phyloP scores from a whole-genome alignment of 2,797 vertebrate genomes.

The Micrastur ruficollis region DNA sequence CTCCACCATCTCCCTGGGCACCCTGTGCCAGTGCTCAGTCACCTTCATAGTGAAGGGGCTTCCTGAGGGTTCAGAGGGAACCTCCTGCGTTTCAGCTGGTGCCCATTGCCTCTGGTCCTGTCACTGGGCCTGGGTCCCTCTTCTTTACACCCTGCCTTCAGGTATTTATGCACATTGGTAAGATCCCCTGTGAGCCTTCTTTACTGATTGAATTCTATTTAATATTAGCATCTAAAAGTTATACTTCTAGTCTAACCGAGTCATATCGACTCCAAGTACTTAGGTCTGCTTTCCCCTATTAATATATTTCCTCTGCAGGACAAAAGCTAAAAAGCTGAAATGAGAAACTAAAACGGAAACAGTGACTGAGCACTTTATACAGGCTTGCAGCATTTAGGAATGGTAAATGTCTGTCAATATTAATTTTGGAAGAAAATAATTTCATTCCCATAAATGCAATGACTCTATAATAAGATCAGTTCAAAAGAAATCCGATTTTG shows the following conservation, averaged over 20 bases:
- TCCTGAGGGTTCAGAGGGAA: background rate
- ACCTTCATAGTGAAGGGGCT: background rate
- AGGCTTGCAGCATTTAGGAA: background rate
- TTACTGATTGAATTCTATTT: background rate
- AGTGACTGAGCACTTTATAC: background rate
- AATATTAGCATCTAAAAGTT: background rate
- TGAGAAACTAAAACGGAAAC: background rate
- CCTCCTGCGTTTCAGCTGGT: background rate
- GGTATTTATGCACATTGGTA: background rate
- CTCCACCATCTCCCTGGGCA: background rate
- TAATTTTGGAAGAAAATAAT: background rate
- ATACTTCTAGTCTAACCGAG: background rate
- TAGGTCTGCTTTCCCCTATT: background rate
- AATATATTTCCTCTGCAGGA: background rate
- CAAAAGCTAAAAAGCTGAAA: background rate
- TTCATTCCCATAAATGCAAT: background rate
- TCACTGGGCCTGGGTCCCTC: background rate
- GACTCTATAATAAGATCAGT: background rate
- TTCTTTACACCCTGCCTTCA: background rate
- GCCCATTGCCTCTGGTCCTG: background rate
- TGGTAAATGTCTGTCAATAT: background rate
- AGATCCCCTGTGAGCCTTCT: background rate
- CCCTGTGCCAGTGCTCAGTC: background rate
- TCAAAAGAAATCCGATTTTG: background rate
- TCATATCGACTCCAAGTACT: background rate